phyloP scores from a whole-genome alignment of 2,797 vertebrate genomes.

The Heteromormyrus szaboi region DNA sequence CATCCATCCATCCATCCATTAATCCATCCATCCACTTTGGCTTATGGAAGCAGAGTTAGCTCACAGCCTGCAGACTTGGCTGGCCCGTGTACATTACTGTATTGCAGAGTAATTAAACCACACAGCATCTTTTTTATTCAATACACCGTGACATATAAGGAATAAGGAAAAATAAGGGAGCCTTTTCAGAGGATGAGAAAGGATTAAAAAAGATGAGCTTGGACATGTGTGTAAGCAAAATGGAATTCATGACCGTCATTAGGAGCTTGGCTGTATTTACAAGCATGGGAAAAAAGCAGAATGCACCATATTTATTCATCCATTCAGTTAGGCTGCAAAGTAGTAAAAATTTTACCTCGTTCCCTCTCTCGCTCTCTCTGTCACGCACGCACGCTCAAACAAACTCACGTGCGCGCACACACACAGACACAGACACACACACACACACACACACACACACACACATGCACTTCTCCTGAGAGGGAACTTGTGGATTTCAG shows the following conservation, averaged over 20 bases:
- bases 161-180: constrained; percentile 1
- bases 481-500: neutral
- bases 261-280: neutral
- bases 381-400: neutral
- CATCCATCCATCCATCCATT: neutral
- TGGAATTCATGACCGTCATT: neutral
- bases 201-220: neutral
- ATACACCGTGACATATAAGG: neutral
- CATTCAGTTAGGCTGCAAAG: neutral
- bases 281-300: neutral
- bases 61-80: neutral
- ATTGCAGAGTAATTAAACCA: neutral
- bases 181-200: neutral
- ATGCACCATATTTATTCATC: neutral
- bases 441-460: neutral
- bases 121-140: neutral
- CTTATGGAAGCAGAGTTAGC: neutral
- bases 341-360: neutral
- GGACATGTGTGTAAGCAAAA: neutral
- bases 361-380: neutral
- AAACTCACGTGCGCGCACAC: neutral
- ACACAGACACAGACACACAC: too few species aligned
- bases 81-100: neutral
- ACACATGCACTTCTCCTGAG: neutral
- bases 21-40: neutral